Evolutionary conservation across 2,113 vertebrate genomes (phyloP).

Genomic region (Silurus glanis): DNA sequence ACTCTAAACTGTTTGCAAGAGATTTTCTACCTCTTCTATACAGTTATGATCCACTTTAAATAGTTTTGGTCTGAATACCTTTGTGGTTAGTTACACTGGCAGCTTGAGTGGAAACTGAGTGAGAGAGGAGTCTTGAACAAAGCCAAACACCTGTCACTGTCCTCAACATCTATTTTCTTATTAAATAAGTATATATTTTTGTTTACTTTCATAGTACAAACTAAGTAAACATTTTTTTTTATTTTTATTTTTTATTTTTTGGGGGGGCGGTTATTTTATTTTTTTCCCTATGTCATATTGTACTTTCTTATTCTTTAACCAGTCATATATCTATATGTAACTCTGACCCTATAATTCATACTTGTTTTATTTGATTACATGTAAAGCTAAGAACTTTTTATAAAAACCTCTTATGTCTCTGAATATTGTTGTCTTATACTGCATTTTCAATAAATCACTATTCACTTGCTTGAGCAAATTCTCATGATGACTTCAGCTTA

Average conservation of each 20-base stretch:
- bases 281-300: neutral
- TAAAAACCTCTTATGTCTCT: neutral
- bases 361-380: neutral
- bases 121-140: neutral
- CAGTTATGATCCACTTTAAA: neutral
- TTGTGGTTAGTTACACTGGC: conserved; percentile 17
- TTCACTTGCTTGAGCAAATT: neutral
- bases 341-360: neutral
- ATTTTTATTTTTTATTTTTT: no score
- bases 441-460: neutral
- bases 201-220: neutral
- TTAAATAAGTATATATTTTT: neutral
- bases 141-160: conserved; percentile 16
- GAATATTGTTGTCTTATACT: neutral
- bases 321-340: neutral
- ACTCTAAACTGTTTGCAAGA: neutral
- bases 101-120: conserved; percentile 12
- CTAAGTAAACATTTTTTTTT: no score
- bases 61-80: neutral
- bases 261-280: no score
- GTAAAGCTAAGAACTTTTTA: neutral
- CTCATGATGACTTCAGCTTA: neutral
- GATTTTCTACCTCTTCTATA: neutral
- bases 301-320: neutral
- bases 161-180: neutral